Evolutionary conservation across 2,797 vertebrate species (phyloP), one percentile per base, ranked within the genome.

Genomic region (Paramormyrops hopkinsi): DNA sequence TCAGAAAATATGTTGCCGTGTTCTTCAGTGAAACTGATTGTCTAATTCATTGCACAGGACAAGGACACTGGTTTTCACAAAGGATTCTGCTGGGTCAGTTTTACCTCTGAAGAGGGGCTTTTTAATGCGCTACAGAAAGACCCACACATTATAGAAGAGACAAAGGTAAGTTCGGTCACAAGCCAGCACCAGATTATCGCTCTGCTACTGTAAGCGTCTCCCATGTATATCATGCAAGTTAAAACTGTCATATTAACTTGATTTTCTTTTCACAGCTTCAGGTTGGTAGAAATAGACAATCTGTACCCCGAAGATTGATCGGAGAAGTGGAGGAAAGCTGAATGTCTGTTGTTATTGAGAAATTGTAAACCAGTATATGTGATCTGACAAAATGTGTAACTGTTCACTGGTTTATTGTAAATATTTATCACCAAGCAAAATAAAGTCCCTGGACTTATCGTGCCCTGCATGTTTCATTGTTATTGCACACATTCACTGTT

Each of bases 21-120:
- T 82, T 3, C 33, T 62, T 87, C n/a, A 0, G 9, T 88, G 33
- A 65, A 11, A 46, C 46, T 46, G 12, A 4, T 90, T 79, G 37
- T 5, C 37, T 25, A 85, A 85, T 85, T 44, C 90, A 19, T 89
- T 9, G 90, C 88, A 76, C 94, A 99, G 98, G 94, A 98, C 91
- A 96, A 88, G 95, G 94, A 96, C 0, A 98, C 97, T 0, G 98
- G 98, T 33, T 99, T 99, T 94, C 97, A 98, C 91, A 94, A 0
- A 93, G 97, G 97, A 3, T 95, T 95, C 22, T 95, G 96, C 92
- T 98, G 97, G 97, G 7, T 99, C 86, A 91, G 94, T 0, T 99
- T 97, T 93, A 84, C 92, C 0, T 90, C 94, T 54, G 94, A 96
- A 88, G 93, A 97, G 88, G 96, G 95, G 4, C 91, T 97, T 89